Evolutionary conservation across 2,113 vertebrate genomes (phyloP).

Genomic region (Dissostichus mawsoni): DNA sequence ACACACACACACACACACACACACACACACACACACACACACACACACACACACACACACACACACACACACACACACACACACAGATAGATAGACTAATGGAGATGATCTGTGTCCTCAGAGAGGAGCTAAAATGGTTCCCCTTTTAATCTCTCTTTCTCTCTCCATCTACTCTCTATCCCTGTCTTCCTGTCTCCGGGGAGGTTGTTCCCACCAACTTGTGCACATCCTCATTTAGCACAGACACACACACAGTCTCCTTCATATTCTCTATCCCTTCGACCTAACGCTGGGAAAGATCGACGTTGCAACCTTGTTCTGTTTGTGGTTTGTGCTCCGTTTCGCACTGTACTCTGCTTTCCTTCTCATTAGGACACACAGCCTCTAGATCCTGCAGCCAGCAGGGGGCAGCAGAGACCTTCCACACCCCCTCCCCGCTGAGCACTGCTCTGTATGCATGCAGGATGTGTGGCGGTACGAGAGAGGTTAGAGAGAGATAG

Average conservation of each 20-base stretch:
- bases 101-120: slow-evolving; percentile 56
- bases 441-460: slow-evolving; percentile 44
- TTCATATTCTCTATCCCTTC: slow-evolving; percentile 37
- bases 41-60: not conserved
- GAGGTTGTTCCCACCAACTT: slow-evolving; percentile 77
- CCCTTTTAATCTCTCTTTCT: slow-evolving; percentile 54
- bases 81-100: slow-evolving; percentile 42
- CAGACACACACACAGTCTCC: slow-evolving; percentile 14
- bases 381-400: slow-evolving; percentile 1
- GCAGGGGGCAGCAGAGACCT: slow-evolving; percentile 78
- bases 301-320: slow-evolving; percentile 60
- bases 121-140: slow-evolving; percentile 65
- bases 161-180: slow-evolving; percentile 35
- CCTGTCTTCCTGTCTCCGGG: slow-evolving; percentile 54
- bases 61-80: slow-evolving; percentile 3
- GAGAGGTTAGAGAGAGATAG: slow-evolving; percentile 50
- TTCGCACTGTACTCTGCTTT: slow-evolving; percentile 19
- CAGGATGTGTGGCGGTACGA: slow-evolving; percentile 30
- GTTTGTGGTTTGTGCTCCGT: slow-evolving; percentile 24
- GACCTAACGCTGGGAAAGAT: slow-evolving; percentile 59
- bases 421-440: not conserved
- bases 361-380: slow-evolving; percentile 8
- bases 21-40: not conserved
- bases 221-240: slow-evolving; percentile 63
- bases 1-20: not conserved